Percentiles rank a stretch among this genome's conserved stretches.
phyloP scores from a whole-genome alignment of 1,140 invertebrate species.

The Periplaneta americana region DNA sequence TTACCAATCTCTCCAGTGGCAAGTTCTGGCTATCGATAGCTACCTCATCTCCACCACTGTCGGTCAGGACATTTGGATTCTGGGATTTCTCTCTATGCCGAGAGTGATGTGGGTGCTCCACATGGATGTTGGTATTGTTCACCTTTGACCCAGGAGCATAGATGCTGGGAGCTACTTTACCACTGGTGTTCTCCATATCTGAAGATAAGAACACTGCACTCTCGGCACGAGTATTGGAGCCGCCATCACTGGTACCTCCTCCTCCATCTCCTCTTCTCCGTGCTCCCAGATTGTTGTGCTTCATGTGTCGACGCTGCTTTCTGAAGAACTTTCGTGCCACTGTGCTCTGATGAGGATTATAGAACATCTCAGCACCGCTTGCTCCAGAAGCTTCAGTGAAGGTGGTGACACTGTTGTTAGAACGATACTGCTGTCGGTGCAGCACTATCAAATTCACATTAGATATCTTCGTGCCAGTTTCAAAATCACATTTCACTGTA shows the following conservation, averaged over 20 bases:
- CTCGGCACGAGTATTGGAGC: constrained; percentile 1
- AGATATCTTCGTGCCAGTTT: neutral
- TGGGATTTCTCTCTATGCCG: neutral
- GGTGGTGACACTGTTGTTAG: constrained; percentile 61
- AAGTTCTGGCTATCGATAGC: neutral
- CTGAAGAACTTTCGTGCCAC: constrained; percentile 89
- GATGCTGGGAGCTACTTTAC: constrained; percentile 53
- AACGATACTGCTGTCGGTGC: constrained; percentile 63
- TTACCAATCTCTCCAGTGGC: constrained; percentile 23
- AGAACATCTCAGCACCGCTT: constrained; percentile 72
- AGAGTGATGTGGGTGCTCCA: constrained; percentile 41
- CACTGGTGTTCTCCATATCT: constrained; percentile 41
- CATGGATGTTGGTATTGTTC: constrained; percentile 72
- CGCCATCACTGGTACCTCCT: constrained; percentile 35
- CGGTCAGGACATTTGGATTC: neutral
- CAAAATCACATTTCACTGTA: neutral
- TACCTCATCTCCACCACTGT: neutral
- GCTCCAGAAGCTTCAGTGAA: constrained; percentile 51
- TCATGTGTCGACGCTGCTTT: constrained; percentile 70
- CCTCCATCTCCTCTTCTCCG: constrained; percentile 56
- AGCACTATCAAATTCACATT: constrained; percentile 60
- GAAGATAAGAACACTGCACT: constrained; percentile 20
- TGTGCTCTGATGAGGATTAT: constrained; percentile 88
- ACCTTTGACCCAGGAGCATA: constrained; percentile 63
- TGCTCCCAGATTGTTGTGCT: constrained; percentile 64